Conservation (phyloP, 2,113 vertebrate species). For the Aptenodytes forsteri region DNA sequence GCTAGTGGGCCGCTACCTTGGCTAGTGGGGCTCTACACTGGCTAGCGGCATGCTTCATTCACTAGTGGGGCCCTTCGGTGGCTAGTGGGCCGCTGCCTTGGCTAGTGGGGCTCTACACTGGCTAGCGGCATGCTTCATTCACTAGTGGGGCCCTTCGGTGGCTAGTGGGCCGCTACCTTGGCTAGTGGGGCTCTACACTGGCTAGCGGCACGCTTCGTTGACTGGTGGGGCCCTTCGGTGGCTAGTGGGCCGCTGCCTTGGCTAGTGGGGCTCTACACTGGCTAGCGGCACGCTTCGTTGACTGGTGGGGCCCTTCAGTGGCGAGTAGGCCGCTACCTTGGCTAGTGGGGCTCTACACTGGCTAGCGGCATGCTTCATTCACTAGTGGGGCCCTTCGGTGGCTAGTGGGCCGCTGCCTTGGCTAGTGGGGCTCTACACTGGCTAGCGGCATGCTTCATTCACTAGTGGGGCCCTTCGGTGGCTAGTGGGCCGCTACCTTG, state of each 20-base stretch:
- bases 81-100: neutral
- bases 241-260: neutral
- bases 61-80: fast-evolving
- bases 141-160: fast-evolving
- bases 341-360: fast-evolving
- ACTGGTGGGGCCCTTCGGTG: fast-evolving
- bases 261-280: neutral
- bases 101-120: neutral
- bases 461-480: too few species aligned
- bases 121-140: neutral
- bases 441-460: too few species aligned
- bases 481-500: too few species aligned
- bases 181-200: neutral
- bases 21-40: neutral
- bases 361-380: too few species aligned
- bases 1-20: neutral
- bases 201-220: too few species aligned
- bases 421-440: too few species aligned
- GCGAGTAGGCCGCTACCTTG: neutral
- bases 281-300: too few species aligned
- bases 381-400: too few species aligned
- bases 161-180: neutral
- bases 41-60: too few species aligned
- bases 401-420: too few species aligned
- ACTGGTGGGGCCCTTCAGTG: fast-evolving